phyloP scores from a whole-genome alignment of 1,140 invertebrate genomes.

The Odontomachus brunneus region DNA sequence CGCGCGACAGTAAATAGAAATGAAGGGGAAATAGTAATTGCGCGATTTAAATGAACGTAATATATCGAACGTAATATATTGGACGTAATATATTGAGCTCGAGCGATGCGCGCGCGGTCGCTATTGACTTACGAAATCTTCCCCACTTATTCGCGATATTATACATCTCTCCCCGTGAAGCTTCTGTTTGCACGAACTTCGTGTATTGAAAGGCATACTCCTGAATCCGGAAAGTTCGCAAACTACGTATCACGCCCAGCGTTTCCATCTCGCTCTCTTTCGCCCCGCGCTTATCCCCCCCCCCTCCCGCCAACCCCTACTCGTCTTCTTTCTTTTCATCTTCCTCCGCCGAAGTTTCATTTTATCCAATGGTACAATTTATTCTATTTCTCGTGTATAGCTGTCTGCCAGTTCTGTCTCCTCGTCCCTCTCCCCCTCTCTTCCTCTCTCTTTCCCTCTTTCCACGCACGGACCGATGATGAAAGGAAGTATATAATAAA shows the following conservation, averaged over 20 bases:
- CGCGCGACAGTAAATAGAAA: neutral
- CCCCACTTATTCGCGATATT: slow-evolving; percentile 82
- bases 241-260: slow-evolving; percentile 70
- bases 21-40: neutral
- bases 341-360: slow-evolving; percentile 51
- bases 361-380: slow-evolving; percentile 75
- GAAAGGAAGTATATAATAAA: slow-evolving; percentile 29
- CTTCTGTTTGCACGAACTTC: slow-evolving; percentile 81
- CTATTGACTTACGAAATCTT: slow-evolving; percentile 82
- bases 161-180: slow-evolving; percentile 78
- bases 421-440: too few species aligned
- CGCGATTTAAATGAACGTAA: slow-evolving; percentile 32
- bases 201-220: slow-evolving; percentile 78
- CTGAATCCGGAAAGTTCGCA: slow-evolving; percentile 80
- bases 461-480: slow-evolving; percentile 16
- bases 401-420: too few species aligned
- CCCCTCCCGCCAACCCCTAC: neutral
- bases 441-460: neutral
- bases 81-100: slow-evolving; percentile 54
- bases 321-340: slow-evolving; percentile 56
- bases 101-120: neutral
- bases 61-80: slow-evolving; percentile 74
- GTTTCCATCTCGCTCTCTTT: slow-evolving; percentile 45
- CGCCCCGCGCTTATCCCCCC: slow-evolving; percentile 38
- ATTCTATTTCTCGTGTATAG: slow-evolving; percentile 78